A percentile compares a stretch with the other conserved stretches of the same genome.
Conservation (phyloP, 2,888 invertebrate genomes). For the Lasioglossum calceatum region DNA sequence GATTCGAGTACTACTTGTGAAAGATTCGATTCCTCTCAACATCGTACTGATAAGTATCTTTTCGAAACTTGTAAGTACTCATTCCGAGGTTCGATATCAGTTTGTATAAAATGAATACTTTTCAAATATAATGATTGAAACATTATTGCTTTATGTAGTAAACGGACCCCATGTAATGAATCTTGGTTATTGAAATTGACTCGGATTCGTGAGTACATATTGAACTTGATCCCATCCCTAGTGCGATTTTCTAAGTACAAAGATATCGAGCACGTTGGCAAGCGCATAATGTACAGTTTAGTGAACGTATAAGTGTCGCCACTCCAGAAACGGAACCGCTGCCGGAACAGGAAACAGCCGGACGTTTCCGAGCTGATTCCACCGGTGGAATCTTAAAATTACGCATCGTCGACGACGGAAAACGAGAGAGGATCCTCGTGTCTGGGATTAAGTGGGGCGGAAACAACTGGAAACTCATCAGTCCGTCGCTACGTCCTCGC, state of each 20-base stretch:
- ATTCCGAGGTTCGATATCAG: too few relatives aligned
- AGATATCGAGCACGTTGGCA: neutral
- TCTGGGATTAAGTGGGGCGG: constrained; percentile 24
- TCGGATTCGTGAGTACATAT: too few relatives aligned
- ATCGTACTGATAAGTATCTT: too few relatives aligned
- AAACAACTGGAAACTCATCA: constrained; percentile 8
- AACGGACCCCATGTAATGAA: too few relatives aligned
- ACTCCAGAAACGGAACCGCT: neutral
- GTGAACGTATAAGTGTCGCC: neutral
- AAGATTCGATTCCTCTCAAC: too few relatives aligned
- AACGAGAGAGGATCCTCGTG: neutral
- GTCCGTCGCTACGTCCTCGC: neutral
- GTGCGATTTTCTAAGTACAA: neutral
- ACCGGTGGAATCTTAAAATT: neutral
- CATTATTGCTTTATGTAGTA: too few relatives aligned
- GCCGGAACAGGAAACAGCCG: neutral
- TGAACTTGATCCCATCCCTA: too few relatives aligned
- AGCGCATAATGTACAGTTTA: neutral
- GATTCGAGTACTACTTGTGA: too few relatives aligned
- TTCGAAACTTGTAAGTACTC: too few relatives aligned
- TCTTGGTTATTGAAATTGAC: too few relatives aligned
- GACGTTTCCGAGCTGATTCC: neutral
- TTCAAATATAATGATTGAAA: too few relatives aligned
- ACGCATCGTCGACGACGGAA: neutral
- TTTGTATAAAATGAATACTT: too few relatives aligned